Evolutionary conservation across 2,888 invertebrate species (phyloP), one percentile per base, ranked within the genome.

Genomic region (Cephus rjabovi): DNA sequence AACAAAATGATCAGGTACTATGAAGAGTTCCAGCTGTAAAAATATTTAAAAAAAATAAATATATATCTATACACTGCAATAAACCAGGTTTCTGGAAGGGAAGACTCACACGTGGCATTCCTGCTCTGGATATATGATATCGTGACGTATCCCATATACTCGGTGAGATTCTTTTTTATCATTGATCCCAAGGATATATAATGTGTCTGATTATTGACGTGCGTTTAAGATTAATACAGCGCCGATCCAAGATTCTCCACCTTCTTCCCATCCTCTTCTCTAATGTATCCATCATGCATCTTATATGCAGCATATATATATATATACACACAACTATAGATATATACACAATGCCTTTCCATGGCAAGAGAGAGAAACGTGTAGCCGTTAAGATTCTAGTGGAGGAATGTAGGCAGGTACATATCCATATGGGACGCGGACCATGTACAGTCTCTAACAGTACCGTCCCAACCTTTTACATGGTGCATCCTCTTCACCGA

Each of bases 181-280:
- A 56, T 40, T 56, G 35, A 74, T 37, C 56, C 30, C 33, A 56
- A 30, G 34, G 40, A 34, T 15, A n/a, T 70, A 75, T 73, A 80
- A 77, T 77, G 73, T 37, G 79, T 76, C 31, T 76, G 81, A 80
- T 81, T 80, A 81, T 81, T 80, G 81, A 77, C 80, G 73, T 77
- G 76, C 79, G 79, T 79, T 81, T 75, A 81, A 80, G 80, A 81
- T 80, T 81, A 81, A 81, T 80, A 79, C 79, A 76, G 77, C 76
- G 23, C 2, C 40, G 40, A 56, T 56, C 23, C 40, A 23, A 56
- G 40, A 56, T 23, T 56, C 40, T 56, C 23, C 40, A 23, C 40
- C 40, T 56, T 56, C 40, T 56, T 56, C 40, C 23, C 40, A 56
- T 56, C 40, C 40, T 56, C 40, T 56, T 56, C 40, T 56, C 23